phyloP scores from a whole-genome alignment of 2,888 invertebrate species.

The Mesorhabditis spiculigera region DNA sequence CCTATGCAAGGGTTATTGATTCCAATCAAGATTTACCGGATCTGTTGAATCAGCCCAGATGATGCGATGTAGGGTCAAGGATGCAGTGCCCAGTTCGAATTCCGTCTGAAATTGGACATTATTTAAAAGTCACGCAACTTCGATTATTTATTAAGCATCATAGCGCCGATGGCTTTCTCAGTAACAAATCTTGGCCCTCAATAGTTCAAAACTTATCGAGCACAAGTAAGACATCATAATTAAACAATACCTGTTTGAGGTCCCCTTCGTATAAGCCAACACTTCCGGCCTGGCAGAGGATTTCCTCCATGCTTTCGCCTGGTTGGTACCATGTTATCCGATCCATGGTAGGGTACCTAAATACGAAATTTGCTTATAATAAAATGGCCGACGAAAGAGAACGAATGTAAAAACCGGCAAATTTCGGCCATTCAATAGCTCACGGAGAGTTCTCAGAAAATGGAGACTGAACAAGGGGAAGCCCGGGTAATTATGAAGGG shows the following conservation, averaged over 20 bases:
- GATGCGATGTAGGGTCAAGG: conserved; percentile 52
- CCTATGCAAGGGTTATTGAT: conserved; percentile 22
- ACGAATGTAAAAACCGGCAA: too few relatives aligned
- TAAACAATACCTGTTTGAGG: conserved; percentile 43
- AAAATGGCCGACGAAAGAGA: too few relatives aligned
- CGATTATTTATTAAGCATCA: neutral
- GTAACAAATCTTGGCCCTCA: too few relatives aligned
- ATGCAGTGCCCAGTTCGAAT: conserved; percentile 56
- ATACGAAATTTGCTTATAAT: too few relatives aligned
- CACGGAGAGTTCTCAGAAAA: too few relatives aligned
- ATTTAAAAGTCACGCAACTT: neutral
- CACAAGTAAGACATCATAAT: too few relatives aligned
- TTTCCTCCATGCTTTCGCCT: conserved; percentile 55
- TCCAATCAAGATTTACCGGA: conserved; percentile 33
- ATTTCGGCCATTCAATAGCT: too few relatives aligned
- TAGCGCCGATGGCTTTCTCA: neutral
- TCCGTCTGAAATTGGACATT: conserved; percentile 34
- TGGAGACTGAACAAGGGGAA: too few relatives aligned
- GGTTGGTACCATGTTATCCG: conserved; percentile 54
- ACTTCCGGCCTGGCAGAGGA: conserved; percentile 53
- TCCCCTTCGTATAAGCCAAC: conserved; percentile 57
- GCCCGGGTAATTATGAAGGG: too few relatives aligned
- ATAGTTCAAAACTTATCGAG: too few relatives aligned
- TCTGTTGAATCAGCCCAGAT: conserved; percentile 58
- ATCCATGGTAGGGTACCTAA: conserved; percentile 32